Percentiles rank a stretch among this genome's conserved stretches.
Evolutionary conservation across 1,140 invertebrate species (phyloP).

Genomic region (Lasioglossum albipes): DNA sequence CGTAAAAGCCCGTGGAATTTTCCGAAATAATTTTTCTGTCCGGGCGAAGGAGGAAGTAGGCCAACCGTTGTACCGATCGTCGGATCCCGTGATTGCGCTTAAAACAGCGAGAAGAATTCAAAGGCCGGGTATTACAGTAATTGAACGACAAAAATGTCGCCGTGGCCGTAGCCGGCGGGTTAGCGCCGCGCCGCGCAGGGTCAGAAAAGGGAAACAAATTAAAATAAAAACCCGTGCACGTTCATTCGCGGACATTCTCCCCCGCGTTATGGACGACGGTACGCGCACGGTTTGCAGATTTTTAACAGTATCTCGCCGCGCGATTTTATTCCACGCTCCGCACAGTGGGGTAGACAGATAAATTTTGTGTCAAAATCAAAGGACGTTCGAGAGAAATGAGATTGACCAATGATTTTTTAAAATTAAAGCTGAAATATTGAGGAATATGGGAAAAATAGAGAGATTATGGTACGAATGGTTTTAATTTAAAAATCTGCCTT

Average conservation of each 20-base stretch:
- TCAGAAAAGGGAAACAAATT: slow-evolving; percentile 2
- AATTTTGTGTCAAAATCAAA: no score
- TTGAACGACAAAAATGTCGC: slow-evolving; percentile 2
- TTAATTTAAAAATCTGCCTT: no score
- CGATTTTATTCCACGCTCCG: background rate
- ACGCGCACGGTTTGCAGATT: slow-evolving; percentile 6
- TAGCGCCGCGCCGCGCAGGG: background rate
- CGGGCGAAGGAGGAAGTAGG: background rate
- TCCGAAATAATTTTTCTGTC: background rate
- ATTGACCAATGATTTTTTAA: no score
- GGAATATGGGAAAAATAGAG: no score
- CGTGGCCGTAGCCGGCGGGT: background rate
- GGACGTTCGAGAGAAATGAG: no score
- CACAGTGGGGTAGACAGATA: no score
- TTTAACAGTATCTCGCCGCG: slow-evolving; percentile 6
- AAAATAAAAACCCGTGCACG: slow-evolving; percentile 27
- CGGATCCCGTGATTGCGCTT: background rate
- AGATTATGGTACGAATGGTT: no score
- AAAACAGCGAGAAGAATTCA: slow-evolving; percentile 3
- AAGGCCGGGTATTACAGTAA: slow-evolving; percentile 4
- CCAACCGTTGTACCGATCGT: background rate
- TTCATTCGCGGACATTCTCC: slow-evolving; percentile 18
- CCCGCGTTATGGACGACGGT: slow-evolving; percentile 5
- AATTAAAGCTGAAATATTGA: no score
- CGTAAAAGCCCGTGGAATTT: background rate